Conservation (phyloP, 2,888 invertebrate species). For the Fragum whitleyi region DNA sequence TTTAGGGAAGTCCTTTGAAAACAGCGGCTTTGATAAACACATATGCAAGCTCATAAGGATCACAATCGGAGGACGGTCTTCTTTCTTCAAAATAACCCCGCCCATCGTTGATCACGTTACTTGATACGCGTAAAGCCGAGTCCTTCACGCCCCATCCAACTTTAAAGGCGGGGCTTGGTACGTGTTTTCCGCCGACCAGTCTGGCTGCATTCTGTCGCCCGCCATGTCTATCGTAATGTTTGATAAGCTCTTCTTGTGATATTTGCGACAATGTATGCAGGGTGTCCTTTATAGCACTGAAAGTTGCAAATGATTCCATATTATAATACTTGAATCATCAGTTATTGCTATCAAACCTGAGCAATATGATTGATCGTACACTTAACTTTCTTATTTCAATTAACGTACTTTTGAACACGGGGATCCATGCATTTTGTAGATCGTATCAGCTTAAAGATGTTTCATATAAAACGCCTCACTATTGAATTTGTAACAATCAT, state of each 20-base stretch:
- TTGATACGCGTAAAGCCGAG: constrained; percentile 1
- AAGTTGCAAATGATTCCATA: not conserved
- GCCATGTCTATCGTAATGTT: constrained; percentile 9
- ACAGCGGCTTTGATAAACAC: constrained; percentile 16
- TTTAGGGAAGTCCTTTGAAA: not conserved
- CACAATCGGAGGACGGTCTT: constrained; percentile 7
- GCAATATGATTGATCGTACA: too few relatives aligned
- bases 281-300: constrained; percentile 5
- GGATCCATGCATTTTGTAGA: too few relatives aligned
- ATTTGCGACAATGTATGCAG: not conserved
- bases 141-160: constrained; percentile 12
- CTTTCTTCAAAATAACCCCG: constrained; percentile 18
- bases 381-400: too few relatives aligned
- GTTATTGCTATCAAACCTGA: too few relatives aligned
- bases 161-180: not conserved
- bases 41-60: not conserved
- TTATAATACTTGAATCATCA: too few relatives aligned
- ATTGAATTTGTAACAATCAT: too few relatives aligned
- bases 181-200: not conserved
- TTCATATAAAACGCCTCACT: too few relatives aligned
- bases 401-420: too few relatives aligned
- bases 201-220: constrained; percentile 1
- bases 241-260: not conserved
- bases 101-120: not conserved
- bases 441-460: too few relatives aligned